A percentile compares a stretch with the other conserved stretches of the same genome.
Conservation (phyloP, 23 tunicate genomes). For the Trididemnum miniatum region DNA sequence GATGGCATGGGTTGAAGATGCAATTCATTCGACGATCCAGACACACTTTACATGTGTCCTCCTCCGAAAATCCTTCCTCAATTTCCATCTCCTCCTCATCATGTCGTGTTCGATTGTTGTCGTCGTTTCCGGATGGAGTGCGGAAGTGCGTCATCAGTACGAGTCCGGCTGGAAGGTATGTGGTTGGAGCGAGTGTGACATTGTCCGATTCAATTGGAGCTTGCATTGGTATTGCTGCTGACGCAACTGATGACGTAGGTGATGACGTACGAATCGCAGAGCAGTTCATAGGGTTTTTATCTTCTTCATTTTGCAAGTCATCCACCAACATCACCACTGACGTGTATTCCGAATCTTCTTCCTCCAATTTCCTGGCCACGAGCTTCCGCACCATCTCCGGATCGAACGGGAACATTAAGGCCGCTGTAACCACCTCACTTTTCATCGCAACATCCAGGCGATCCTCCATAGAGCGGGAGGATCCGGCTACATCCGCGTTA, state of each 20-base stretch:
- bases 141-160: not conserved
- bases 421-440: not conserved
- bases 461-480: not conserved
- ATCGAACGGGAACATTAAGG: slow-evolving; percentile 1
- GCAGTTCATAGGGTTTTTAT: not conserved
- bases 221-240: not conserved
- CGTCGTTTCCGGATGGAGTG: not conserved
- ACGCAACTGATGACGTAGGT: not conserved
- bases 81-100: not conserved
- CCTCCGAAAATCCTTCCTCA: not conserved
- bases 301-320: slow-evolving; percentile 30
- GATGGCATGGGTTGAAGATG: slow-evolving; percentile 26
- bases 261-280: not conserved
- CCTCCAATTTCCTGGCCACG: not conserved
- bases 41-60: slow-evolving; percentile 32
- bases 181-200: not conserved
- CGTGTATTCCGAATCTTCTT: not conserved
- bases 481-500: not conserved
- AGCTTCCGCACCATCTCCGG: not conserved
- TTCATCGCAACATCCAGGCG: not conserved
- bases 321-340: slow-evolving; percentile 14
- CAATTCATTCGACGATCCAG: not conserved
- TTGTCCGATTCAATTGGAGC: not conserved
- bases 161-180: not conserved
- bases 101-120: not conserved